Base-by-base conservation (phyloP, 2,888 invertebrate species). In the Lithophane leautieri region DNA sequence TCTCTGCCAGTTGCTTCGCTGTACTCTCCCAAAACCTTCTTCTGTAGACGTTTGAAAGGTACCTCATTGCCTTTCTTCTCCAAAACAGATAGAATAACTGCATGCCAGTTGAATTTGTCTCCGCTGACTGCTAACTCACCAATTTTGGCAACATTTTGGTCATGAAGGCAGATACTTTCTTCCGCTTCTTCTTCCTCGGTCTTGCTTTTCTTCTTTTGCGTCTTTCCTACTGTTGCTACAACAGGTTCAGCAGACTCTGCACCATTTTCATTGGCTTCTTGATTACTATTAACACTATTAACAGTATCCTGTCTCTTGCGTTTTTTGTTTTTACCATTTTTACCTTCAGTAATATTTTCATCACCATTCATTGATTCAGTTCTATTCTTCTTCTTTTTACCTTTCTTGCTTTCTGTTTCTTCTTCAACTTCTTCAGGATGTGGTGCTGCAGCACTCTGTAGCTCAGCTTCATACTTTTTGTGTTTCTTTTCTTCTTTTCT, bases 21-120 rank as follows among this genome's bases (percentile, higher is more conserved):
- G 81, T 98, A 98, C 86, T 97, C 97, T 66, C 97, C 97, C 2
- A 98, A 90, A 12, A 98, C 97, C 94, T 98, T 98, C 91, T 98
- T 98, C 87, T 97, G 97, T 28, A 99, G 94, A 88, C 98, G 98
- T 89, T 98, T 98, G 74, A 98, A 91, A 0, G 97, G 97, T 62
- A 98, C 95, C 88, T 98, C 97, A 84, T 97, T 97, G 9, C 97
- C 97, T 88, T 96, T 96, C 68, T 96, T 95, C 79, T 96, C 90
- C 73, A 97, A 91, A 66, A 97, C 94, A 4, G 96, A 94, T 75
- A 96, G 86, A 25, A 97, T 97, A 7, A 95, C 94, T 12, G 93
- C 94, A 86, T 96, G 95, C 97, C 97, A 97, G 78, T 97, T 93
- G 76, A 97, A 97, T 83, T 94, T 95, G 0, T 94, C 95, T 74